These are phyloP conservation scores for Bugulina stolonifera DNA, from an alignment of 2,888 invertebrate genomes.

Conservation along the genomic window DNA sequence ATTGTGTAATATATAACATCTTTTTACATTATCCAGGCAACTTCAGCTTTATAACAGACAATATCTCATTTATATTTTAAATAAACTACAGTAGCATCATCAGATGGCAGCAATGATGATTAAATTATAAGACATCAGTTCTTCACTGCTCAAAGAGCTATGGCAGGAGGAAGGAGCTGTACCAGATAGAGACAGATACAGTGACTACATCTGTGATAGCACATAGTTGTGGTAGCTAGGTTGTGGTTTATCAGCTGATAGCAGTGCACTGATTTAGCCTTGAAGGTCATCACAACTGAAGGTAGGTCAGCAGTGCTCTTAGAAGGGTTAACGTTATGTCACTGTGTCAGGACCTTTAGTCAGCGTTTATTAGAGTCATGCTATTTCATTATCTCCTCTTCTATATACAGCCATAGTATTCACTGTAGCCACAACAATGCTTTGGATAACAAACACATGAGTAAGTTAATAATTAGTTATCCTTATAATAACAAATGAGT, in stretches of 20 bases:
- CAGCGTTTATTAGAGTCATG: not conserved
- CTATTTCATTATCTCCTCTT: no score
- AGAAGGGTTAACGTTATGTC: not conserved
- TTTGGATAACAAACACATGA: not conserved
- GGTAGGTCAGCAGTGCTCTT: not conserved
- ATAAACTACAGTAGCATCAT: not conserved
- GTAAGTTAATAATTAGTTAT: not conserved
- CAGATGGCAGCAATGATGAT: not conserved
- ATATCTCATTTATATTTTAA: not conserved
- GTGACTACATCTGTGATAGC: no score
- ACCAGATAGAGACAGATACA: no score
- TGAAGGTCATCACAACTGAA: not conserved
- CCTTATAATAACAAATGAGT: no score
- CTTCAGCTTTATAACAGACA: not conserved
- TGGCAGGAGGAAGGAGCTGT: not conserved
- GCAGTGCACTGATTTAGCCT: not conserved
- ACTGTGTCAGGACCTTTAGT: slow-evolving; percentile 19
- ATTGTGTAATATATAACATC: not conserved
- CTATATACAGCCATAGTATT: no score
- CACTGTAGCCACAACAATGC: not conserved
- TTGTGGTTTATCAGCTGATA: slow-evolving; percentile 13
- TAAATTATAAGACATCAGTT: no score
- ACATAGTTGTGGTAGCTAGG: not conserved
- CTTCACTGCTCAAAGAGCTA: no score
- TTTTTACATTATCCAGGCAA: slow-evolving; percentile 6